These are phyloP conservation scores for Sminthurides bifidus DNA, from an alignment of 1,140 invertebrate genomes.

Conservation along the genomic window DNA sequence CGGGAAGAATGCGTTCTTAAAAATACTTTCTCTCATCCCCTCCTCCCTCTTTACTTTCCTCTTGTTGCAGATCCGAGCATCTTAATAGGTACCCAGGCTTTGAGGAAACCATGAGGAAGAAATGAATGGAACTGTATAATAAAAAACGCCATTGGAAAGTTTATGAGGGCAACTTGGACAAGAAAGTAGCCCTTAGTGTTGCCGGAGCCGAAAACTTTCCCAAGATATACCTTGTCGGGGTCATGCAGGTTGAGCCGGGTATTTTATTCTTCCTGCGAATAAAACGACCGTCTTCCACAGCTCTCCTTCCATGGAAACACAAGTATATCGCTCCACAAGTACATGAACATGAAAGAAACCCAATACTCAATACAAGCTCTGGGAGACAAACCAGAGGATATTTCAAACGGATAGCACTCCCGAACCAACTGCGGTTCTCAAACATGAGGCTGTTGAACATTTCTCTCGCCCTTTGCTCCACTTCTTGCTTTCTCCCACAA, in stretches of 20 bases:
- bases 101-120: not conserved
- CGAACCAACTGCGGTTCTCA: too few relatives aligned
- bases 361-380: too few relatives aligned
- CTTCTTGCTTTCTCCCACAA: too few relatives aligned
- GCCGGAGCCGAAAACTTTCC: not conserved
- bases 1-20: not conserved
- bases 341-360: too few relatives aligned
- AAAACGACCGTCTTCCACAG: too few relatives aligned
- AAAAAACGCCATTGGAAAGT: conserved; percentile 18
- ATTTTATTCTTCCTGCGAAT: not conserved
- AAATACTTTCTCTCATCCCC: not conserved
- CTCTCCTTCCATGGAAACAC: too few relatives aligned
- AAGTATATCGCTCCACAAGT: too few relatives aligned
- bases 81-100: not conserved
- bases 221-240: not conserved
- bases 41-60: not conserved
- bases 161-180: conserved; percentile 13
- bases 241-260: not conserved
- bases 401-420: too few relatives aligned
- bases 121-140: conserved; percentile 21
- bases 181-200: not conserved
- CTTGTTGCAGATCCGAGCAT: not conserved
- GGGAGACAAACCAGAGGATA: too few relatives aligned
- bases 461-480: too few relatives aligned
- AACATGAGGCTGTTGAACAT: too few relatives aligned